phyloP scores from a whole-genome alignment of 2,113 vertebrate species.

The Gulo gulo region DNA sequence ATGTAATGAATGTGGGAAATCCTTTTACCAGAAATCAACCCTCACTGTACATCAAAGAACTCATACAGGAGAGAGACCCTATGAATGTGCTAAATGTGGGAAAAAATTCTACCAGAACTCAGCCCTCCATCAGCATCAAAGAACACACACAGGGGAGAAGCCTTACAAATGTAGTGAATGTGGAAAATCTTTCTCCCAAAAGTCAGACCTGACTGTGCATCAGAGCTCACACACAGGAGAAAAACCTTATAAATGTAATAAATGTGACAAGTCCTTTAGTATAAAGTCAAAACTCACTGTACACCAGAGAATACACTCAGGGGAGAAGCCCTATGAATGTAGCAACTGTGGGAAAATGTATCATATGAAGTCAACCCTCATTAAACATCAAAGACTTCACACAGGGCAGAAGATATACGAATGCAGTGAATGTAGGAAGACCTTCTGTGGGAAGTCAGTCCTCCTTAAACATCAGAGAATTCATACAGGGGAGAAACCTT shows the following conservation, averaged over 20 bases:
- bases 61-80: neutral
- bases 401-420: slow-evolving; percentile 20
- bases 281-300: slow-evolving; percentile 86
- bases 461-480: slow-evolving; percentile 82
- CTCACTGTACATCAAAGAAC: slow-evolving; percentile 52
- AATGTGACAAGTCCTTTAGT: slow-evolving; percentile 87
- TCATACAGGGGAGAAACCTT: slow-evolving; percentile 67
- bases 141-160: slow-evolving; percentile 78
- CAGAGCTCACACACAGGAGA: slow-evolving; percentile 85
- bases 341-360: slow-evolving; percentile 67
- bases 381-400: slow-evolving; percentile 80
- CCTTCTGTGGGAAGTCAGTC: slow-evolving; percentile 80
- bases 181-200: slow-evolving; percentile 85
- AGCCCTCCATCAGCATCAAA: slow-evolving; percentile 13
- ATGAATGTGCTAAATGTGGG: slow-evolving; percentile 18
- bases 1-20: slow-evolving; percentile 83
- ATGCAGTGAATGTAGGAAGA: slow-evolving; percentile 44
- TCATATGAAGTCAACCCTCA: slow-evolving; percentile 58
- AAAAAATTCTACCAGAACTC: slow-evolving; percentile 42
- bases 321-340: slow-evolving; percentile 57
- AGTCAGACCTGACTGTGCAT: slow-evolving; percentile 86
- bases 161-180: slow-evolving; percentile 84
- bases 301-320: slow-evolving; percentile 85
- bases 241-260: slow-evolving; percentile 84
- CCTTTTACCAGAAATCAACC: slow-evolving; percentile 85